A percentile compares a stretch with the other conserved stretches of the same genome.
These are phyloP conservation scores for Piaya cayana DNA, from an alignment of 2,113 vertebrate genomes.

Conservation along the genomic window DNA sequence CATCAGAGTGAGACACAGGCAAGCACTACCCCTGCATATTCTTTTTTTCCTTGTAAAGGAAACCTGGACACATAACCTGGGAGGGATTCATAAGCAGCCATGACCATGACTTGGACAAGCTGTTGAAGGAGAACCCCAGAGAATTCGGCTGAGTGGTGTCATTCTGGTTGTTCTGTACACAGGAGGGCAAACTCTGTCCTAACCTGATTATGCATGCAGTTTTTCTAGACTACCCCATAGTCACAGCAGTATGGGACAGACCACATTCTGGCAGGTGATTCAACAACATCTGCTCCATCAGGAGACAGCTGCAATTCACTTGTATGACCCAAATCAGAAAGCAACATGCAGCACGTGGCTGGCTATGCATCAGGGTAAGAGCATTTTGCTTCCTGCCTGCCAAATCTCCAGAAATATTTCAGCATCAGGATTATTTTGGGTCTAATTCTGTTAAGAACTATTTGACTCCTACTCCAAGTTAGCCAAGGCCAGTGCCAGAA, in stretches of 20 bases:
- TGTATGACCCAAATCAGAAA: background rate
- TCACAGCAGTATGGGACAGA: background rate
- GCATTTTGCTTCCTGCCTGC: background rate
- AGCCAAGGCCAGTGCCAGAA: background rate
- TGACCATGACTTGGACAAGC: background rate
- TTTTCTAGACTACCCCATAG: background rate
- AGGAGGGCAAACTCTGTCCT: background rate
- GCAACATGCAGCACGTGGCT: background rate
- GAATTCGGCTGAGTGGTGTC: background rate
- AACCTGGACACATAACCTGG: background rate
- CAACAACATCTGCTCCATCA: rapidly evolving
- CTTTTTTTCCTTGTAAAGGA: background rate
- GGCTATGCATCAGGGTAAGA: background rate
- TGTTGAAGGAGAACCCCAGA: background rate
- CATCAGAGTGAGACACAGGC: background rate
- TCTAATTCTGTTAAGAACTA: background rate
- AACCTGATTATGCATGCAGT: background rate
- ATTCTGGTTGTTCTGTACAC: background rate
- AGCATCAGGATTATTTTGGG: background rate
- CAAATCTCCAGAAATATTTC: slow-evolving; percentile 6
- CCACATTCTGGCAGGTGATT: background rate
- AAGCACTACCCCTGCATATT: background rate
- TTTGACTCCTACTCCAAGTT: background rate
- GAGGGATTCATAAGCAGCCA: background rate
- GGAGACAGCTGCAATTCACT: background rate